phyloP scores from a whole-genome alignment of 2,113 vertebrate species.

The Okapia johnstoni region DNA sequence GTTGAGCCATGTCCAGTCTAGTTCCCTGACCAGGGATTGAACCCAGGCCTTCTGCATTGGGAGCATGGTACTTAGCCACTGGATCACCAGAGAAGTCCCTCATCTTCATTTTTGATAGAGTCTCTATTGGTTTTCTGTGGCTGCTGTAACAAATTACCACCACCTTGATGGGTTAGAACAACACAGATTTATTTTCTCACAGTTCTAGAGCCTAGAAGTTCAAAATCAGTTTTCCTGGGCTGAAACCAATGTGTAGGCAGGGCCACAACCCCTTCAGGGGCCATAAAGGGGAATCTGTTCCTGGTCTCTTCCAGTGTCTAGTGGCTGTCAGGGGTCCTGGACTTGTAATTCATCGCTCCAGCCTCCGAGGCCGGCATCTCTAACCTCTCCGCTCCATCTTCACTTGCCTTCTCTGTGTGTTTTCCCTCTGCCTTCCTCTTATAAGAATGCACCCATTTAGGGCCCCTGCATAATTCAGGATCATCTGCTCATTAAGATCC shows the following conservation, averaged over 20 bases:
- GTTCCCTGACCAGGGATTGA: background rate
- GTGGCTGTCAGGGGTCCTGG: background rate
- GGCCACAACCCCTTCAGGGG: background rate
- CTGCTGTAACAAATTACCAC: background rate
- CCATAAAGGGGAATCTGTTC: background rate
- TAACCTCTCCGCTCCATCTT: background rate
- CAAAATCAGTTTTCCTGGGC: background rate
- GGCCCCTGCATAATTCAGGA: background rate
- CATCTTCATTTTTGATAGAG: background rate
- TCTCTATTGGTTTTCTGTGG: background rate
- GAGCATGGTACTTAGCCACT: accelerated
- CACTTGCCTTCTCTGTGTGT: background rate
- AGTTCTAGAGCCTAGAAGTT: background rate
- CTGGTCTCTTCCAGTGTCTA: background rate
- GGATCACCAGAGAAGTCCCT: background rate
- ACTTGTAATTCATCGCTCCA: background rate
- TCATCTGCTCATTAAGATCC: background rate
- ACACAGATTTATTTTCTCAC: background rate
- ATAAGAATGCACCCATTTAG: background rate
- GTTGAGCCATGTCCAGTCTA: accelerated
- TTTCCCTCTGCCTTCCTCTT: background rate
- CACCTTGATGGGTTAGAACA: background rate
- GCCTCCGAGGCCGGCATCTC: background rate
- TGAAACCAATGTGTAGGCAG: background rate
- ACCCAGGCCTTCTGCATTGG: background rate